These are phyloP conservation scores for Gymnoscelis rufifasciata DNA, from an alignment of 2,888 invertebrate genomes.

Conservation along the genomic window DNA sequence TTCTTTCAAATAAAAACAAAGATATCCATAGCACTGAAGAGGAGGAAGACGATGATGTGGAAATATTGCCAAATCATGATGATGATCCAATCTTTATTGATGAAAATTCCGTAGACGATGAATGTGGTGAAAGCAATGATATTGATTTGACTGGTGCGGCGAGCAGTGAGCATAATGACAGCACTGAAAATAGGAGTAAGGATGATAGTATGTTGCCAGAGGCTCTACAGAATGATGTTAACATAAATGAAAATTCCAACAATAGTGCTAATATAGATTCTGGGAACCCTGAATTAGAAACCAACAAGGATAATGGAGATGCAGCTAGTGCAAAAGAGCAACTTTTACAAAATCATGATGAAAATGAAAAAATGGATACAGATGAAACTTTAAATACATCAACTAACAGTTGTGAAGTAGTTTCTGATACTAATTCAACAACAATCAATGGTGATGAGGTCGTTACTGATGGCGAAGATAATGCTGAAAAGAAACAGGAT, in stretches of 20 bases:
- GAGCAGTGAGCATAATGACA: constrained; percentile 74
- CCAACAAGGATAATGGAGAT: constrained; percentile 12
- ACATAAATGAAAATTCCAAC: constrained; percentile 11
- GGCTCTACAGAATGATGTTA: constrained; percentile 14
- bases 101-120: constrained; percentile 63
- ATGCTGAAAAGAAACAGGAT: constrained; percentile 4
- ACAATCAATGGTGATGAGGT: constrained; percentile 10
- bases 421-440: not conserved
- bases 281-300: not conserved
- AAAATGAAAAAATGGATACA: constrained; percentile 12
- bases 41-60: constrained; percentile 60
- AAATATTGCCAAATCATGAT: constrained; percentile 57
- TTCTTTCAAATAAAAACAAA: constrained; percentile 55
- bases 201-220: constrained; percentile 20
- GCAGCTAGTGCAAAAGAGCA: constrained; percentile 10
- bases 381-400: constrained; percentile 7
- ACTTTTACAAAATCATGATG: constrained; percentile 16
- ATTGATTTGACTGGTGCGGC: constrained; percentile 59
- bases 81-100: constrained; percentile 76
- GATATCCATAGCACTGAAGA: constrained; percentile 36
- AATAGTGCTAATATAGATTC: constrained; percentile 6
- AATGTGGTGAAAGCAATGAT: constrained; percentile 45
- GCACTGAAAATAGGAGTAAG: constrained; percentile 48
- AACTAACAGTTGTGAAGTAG: not conserved
- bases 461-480: constrained; percentile 2